These are phyloP conservation scores for Tolypeutes matacus DNA, from an alignment of 2,797 vertebrate genomes.

Conservation along the genomic window DNA sequence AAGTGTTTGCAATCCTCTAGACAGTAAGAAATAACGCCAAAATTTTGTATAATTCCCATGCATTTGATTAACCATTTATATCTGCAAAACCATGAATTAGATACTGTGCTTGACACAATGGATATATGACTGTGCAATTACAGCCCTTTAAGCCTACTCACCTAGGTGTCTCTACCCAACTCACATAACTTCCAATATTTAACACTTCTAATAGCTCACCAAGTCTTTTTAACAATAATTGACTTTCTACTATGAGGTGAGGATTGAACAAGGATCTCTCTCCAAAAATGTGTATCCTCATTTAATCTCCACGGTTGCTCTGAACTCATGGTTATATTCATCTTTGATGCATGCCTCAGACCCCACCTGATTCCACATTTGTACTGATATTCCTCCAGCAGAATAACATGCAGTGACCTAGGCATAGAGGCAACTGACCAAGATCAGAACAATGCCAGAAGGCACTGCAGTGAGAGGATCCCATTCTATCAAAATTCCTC, in stretches of 20 bases:
- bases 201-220: background rate
- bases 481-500: background rate
- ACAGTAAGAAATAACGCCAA: background rate
- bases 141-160: background rate
- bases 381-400: background rate
- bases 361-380: background rate
- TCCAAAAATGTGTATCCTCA: background rate
- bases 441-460: background rate
- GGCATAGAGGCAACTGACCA: background rate
- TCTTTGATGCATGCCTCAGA: background rate
- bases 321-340: background rate
- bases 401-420: background rate
- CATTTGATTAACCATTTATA: background rate
- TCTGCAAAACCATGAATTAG: background rate
- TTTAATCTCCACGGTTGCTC: background rate
- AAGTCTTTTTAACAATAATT: background rate
- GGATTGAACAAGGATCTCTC: background rate
- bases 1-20: background rate
- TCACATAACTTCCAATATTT: background rate
- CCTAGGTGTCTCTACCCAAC: background rate
- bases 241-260: background rate
- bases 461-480: background rate
- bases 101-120: background rate
- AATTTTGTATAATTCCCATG: background rate
- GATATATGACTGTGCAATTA: background rate